phyloP scores from a whole-genome alignment of 2,797 vertebrate genomes.

The Ispidina picta region DNA sequence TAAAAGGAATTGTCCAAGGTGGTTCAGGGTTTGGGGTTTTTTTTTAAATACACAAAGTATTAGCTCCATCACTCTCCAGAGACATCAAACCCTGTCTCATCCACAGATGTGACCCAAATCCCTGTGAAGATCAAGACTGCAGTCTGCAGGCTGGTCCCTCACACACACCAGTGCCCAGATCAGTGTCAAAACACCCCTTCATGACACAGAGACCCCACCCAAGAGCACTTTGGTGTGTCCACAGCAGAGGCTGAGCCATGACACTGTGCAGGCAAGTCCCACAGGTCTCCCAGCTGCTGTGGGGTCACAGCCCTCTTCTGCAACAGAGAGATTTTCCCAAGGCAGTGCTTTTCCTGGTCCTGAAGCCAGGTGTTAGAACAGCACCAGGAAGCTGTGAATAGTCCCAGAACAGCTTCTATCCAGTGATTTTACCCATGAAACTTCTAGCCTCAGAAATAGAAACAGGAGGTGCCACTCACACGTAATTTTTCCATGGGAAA shows the following conservation, averaged over 20 bases:
- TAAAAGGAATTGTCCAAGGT: neutral
- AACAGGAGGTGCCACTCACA: neutral
- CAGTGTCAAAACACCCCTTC: neutral
- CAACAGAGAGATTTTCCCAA: neutral
- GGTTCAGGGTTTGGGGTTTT: neutral
- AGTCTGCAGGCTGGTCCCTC: neutral
- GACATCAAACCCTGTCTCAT: neutral
- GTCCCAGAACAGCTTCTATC: neutral
- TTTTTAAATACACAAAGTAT: neutral
- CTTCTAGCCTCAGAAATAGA: neutral
- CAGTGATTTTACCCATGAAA: rapidly evolving
- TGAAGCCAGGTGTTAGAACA: neutral
- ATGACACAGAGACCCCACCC: neutral
- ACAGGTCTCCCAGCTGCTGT: rapidly evolving
- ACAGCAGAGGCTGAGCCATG: neutral
- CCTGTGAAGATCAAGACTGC: neutral
- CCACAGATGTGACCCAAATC: rapidly evolving
- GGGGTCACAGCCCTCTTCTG: neutral
- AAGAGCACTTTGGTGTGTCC: neutral
- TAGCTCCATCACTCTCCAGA: neutral
- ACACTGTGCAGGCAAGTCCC: rapidly evolving
- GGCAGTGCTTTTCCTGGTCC: too few relatives aligned
- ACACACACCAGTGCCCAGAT: rapidly evolving
- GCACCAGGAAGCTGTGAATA: neutral
- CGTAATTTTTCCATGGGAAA: neutral